phyloP scores from a whole-genome alignment of 1,140 invertebrate genomes.

The Trichonephila clavipes region DNA sequence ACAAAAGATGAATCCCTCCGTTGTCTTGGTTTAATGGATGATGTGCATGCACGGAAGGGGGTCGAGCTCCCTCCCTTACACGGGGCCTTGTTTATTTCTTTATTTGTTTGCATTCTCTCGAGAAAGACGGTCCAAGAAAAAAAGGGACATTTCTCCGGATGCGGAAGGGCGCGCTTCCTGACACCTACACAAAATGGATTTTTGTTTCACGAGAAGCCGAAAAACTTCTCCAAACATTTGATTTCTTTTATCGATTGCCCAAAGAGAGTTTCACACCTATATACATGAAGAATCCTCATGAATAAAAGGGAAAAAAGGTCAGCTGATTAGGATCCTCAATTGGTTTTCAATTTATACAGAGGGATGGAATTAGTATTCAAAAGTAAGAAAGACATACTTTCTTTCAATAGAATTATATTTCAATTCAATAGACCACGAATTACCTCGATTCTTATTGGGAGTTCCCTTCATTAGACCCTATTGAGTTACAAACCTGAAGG shows the following conservation, averaged over 20 bases:
- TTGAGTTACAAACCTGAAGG: too few species aligned
- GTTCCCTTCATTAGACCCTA: too few species aligned
- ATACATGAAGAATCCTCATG: not conserved
- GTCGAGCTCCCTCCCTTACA: not conserved
- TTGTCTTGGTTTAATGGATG: slow-evolving; percentile 71
- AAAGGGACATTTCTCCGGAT: slow-evolving; percentile 44
- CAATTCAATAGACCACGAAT: too few species aligned
- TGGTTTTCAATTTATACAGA: too few species aligned
- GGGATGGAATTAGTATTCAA: too few species aligned
- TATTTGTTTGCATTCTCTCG: slow-evolving; percentile 70
- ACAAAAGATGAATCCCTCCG: slow-evolving; percentile 57
- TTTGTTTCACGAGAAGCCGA: not conserved
- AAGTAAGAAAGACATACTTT: too few species aligned
- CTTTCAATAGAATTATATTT: too few species aligned
- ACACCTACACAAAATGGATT: slow-evolving; percentile 39
- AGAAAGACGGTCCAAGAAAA: slow-evolving; percentile 40
- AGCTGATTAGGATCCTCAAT: too few species aligned
- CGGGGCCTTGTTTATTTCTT: slow-evolving; percentile 46
- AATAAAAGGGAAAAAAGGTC: too few species aligned
- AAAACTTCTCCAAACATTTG: slow-evolving; percentile 32
- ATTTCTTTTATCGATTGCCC: slow-evolving; percentile 55
- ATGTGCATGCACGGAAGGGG: slow-evolving; percentile 54
- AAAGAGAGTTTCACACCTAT: not conserved
- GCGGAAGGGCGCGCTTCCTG: not conserved
- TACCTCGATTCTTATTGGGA: too few species aligned